These are phyloP conservation scores for Metopia argyrocephala DNA, from an alignment of 2,888 invertebrate species.

Conservation along the genomic window DNA sequence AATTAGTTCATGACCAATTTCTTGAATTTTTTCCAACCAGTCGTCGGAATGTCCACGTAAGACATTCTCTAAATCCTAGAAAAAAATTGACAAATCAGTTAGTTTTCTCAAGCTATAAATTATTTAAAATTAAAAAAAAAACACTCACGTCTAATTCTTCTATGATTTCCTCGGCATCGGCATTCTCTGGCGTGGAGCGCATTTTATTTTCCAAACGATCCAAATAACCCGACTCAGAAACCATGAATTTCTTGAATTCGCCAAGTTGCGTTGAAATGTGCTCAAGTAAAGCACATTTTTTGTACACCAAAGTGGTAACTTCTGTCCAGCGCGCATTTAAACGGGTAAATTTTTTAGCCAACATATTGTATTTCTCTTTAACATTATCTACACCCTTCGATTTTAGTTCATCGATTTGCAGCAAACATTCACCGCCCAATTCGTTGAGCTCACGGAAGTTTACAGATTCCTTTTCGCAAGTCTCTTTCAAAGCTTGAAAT, in stretches of 20 bases:
- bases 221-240: constrained; percentile 86
- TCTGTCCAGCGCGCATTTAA: constrained; percentile 86
- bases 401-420: constrained; percentile 80
- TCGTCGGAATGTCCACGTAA: constrained; percentile 84
- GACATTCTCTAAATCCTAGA: constrained; percentile 90
- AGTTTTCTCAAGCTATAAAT: too few species aligned
- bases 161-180: constrained; percentile 95
- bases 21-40: constrained; percentile 86
- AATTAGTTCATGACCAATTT: constrained; percentile 86
- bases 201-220: constrained; percentile 89
- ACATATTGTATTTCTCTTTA: constrained; percentile 80
- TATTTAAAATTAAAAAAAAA: not conserved
- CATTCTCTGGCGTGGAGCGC: constrained; percentile 83
- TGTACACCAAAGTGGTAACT: constrained; percentile 84
- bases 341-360: constrained; percentile 84
- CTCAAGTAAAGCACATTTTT: constrained; percentile 83
- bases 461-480: constrained; percentile 84
- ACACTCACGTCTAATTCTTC: constrained; percentile 90
- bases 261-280: constrained; percentile 88
- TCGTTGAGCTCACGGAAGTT: constrained; percentile 86
- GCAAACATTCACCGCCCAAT: constrained; percentile 83
- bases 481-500: constrained; percentile 85
- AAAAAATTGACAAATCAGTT: too few species aligned
- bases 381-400: constrained; percentile 67
- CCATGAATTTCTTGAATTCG: constrained; percentile 87